Conservation (phyloP, 2,888 invertebrate genomes). For the Dicranocentrus wangi region DNA sequence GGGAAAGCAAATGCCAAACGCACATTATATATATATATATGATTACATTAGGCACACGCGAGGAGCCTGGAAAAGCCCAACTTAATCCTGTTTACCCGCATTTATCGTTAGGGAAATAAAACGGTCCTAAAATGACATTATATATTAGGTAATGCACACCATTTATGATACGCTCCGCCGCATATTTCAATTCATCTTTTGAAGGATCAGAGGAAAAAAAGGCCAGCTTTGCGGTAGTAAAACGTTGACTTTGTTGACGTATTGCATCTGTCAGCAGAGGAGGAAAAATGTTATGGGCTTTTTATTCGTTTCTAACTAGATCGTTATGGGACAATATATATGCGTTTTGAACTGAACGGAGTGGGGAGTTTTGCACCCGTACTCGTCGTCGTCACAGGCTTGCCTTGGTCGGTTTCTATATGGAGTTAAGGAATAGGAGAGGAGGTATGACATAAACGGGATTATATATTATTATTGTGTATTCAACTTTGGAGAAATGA, state of each 20-base stretch:
- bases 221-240: conserved; percentile 28
- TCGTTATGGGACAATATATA: not conserved
- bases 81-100: conserved; percentile 11
- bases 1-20: not conserved
- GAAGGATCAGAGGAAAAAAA: conserved; percentile 52
- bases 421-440: no score
- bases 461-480: no score
- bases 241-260: conserved; percentile 36
- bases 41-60: not conserved
- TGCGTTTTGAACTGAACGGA: no score
- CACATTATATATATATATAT: not conserved
- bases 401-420: no score
- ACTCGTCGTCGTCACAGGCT: no score
- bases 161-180: conserved; percentile 9
- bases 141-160: conserved; percentile 12
- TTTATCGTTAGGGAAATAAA: not conserved
- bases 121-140: conserved; percentile 19
- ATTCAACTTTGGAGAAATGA: no score
- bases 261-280: conserved; percentile 43
- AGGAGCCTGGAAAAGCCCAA: not conserved
- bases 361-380: no score
- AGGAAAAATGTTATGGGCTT: conserved; percentile 38
- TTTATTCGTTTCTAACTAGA: conserved; percentile 28
- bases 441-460: no score
- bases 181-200: conserved; percentile 40